Evolutionary conservation across 2,113 vertebrate species (phyloP), one percentile per base, ranked within the genome.

Genomic region (Piaya cayana): DNA sequence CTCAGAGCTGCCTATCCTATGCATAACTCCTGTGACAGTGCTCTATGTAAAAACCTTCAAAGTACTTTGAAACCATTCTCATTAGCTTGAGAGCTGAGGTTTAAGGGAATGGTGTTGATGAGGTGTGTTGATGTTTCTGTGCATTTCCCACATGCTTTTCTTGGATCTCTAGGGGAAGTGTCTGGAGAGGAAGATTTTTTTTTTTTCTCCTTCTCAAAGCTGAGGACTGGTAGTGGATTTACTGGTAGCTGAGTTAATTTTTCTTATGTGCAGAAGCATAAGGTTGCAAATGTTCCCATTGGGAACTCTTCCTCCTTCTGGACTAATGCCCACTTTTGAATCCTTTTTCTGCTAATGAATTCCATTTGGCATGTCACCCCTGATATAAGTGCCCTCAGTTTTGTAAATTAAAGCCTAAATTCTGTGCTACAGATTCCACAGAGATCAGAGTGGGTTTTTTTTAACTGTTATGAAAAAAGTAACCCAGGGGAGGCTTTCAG

Each of bases 241-340:
- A 74, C 60, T 70, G 72, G 63, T 89, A 92, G 69, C 68, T 37
- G 42, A 55, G 47, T 59, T 84, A 70, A 69, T 65, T 90, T 93
- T 95, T 88, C 63, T 88, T 72, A 58, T 45, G 34, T 74, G 55
- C 36, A 65, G 74, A 90, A 90, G 39, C 55, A 85, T 88, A 53
- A 74, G 17, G 60, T 88, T 96, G 64, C 68, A 93, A 81, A 93
- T 86, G 77, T 86, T 86, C 72, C 76, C 83, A 55, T 36, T 81
- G 83, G 86, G 89, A 95, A 21, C 77, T 74, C 74, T 86, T 83
- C 52, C 32, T 86, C 80, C 39, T 88, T 55, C 60, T 93, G 88
- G 82, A 83, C 21, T 80, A 80, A 69, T 65, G 68, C 76, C 77
- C 5, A 15, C 42, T 95, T 95, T 65, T 70, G 42, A 91, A 81